Evolutionary conservation across 2,113 vertebrate species (phyloP).

Genomic region (Syngnathus typhle): DNA sequence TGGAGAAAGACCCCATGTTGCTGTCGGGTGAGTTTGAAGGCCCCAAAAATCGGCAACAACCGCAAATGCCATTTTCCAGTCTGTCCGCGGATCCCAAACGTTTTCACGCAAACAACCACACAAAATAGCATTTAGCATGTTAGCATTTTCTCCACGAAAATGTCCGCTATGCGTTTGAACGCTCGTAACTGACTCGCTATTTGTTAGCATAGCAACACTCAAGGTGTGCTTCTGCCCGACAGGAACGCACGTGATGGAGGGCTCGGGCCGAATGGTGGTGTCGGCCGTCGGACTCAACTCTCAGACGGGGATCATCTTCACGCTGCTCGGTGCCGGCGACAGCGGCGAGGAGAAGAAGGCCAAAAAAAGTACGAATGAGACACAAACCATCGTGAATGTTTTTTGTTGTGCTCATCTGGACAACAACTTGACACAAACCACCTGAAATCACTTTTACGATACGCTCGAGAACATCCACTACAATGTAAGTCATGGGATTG

Average conservation of each 20-base stretch:
- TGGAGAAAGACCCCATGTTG: constrained; percentile 92
- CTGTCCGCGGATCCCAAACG: too few species aligned
- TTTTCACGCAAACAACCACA: too few species aligned
- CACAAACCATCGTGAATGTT: neutral
- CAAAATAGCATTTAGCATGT: too few species aligned
- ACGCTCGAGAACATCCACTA: neutral
- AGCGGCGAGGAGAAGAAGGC: constrained; percentile 85
- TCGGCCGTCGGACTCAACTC: constrained; percentile 91
- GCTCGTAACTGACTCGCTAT: neutral
- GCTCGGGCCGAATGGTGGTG: constrained; percentile 92
- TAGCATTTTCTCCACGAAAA: too few species aligned
- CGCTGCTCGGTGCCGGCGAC: constrained; percentile 82
- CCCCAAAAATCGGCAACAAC: neutral
- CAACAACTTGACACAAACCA: neutral
- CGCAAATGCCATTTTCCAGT: too few species aligned
- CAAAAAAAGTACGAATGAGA: constrained; percentile 86
- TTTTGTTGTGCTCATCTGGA: neutral
- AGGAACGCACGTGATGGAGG: constrained; percentile 99
- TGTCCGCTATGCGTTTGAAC: too few species aligned
- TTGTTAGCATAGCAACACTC: neutral
- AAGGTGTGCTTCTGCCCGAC: constrained; percentile 4
- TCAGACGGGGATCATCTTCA: constrained; percentile 97
- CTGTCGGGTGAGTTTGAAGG: constrained; percentile 79
- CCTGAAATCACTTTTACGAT: neutral
- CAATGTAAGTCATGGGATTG: too few species aligned